Evolutionary conservation across 2,797 vertebrate genomes (phyloP).

Genomic region (Gallirallus australis): DNA sequence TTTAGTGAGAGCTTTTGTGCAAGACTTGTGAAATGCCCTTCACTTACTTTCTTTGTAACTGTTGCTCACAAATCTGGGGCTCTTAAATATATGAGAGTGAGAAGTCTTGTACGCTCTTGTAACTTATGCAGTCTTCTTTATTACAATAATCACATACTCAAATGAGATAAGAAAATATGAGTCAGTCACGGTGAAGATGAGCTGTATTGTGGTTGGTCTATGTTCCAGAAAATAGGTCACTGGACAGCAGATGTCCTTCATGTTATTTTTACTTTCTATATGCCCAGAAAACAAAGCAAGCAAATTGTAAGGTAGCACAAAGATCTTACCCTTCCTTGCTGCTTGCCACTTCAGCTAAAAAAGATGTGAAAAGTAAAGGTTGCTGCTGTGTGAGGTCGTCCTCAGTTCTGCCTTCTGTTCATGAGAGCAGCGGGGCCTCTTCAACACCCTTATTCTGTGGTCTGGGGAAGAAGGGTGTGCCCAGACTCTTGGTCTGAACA

Average conservation of each 20-base stretch:
- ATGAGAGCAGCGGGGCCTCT: background rate
- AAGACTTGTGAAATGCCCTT: background rate
- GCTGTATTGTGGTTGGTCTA: background rate
- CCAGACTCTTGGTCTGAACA: background rate
- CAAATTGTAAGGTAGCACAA: background rate
- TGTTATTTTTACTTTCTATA: background rate
- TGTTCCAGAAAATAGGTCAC: background rate
- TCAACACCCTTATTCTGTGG: background rate
- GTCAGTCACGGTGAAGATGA: background rate
- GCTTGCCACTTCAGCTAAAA: background rate
- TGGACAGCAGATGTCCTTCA: background rate
- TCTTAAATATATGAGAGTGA: background rate
- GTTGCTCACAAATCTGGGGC: background rate
- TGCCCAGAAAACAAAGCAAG: background rate
- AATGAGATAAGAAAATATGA: background rate
- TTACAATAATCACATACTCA: background rate
- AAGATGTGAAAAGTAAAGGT: background rate
- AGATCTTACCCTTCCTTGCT: background rate
- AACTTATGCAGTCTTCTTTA: background rate
- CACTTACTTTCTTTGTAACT: background rate
- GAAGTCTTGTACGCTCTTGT: background rate
- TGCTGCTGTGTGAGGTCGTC: background rate
- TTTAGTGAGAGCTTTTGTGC: background rate
- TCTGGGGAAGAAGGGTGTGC: background rate
- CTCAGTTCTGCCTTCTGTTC: background rate